Percentiles rank a stretch among this genome's conserved stretches.
These are phyloP conservation scores for Battus philenor DNA, from an alignment of 1,140 invertebrate genomes.

Conservation along the genomic window DNA sequence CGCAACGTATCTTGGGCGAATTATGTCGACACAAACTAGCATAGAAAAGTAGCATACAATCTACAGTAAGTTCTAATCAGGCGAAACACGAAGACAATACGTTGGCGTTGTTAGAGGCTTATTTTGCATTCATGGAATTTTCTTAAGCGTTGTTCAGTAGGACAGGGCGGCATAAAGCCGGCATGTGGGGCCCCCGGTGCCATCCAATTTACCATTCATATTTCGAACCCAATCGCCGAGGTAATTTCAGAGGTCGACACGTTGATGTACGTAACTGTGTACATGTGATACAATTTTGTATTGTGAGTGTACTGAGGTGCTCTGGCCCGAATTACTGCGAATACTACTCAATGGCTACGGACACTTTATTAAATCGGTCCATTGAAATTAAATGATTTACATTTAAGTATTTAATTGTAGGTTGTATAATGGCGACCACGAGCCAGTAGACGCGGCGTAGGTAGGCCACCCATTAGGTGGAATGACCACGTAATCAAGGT, in stretches of 20 bases:
- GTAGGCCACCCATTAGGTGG: too few species aligned
- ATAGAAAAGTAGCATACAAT: conserved; percentile 34
- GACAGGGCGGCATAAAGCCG: conserved; percentile 35
- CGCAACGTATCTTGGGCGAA: conserved; percentile 1
- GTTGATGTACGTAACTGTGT: conserved; percentile 25
- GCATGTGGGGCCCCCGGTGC: conserved; percentile 35
- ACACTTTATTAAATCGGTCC: too few species aligned
- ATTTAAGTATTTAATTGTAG: too few species aligned
- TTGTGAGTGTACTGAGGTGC: conserved; percentile 3
- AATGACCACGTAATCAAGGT: too few species aligned
- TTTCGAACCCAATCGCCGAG: conserved; percentile 56
- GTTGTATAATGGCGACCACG: too few species aligned
- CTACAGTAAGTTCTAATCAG: conserved; percentile 57
- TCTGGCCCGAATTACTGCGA: conserved; percentile 5
- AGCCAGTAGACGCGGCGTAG: too few species aligned
- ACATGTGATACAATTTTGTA: conserved; percentile 17
- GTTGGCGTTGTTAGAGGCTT: conserved; percentile 59
- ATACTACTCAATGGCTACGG: too few species aligned
- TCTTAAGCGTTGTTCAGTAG: conserved; percentile 61
- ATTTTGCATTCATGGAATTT: conserved; percentile 74
- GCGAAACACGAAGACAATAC: conserved; percentile 54
- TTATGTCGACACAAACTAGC: conserved; percentile 10
- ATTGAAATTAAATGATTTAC: too few species aligned
- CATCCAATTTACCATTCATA: conserved; percentile 68
- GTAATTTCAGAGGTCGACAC: conserved; percentile 59